Conservation (phyloP, 2,113 vertebrate genomes). For the Gymnobelideus leadbeateri region DNA sequence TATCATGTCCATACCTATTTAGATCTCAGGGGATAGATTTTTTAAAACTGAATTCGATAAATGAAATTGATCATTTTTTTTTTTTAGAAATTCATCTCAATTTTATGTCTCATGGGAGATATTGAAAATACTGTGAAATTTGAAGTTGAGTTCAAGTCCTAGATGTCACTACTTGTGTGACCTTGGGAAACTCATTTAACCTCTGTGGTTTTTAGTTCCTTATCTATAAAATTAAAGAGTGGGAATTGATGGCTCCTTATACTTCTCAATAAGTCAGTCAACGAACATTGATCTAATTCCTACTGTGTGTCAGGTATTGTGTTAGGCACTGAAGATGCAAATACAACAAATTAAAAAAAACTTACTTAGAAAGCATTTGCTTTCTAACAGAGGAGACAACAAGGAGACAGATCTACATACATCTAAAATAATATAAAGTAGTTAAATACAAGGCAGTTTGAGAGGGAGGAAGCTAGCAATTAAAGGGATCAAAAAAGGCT, state of each 20-base stretch:
- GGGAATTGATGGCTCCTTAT: not conserved
- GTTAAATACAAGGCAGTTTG: not conserved
- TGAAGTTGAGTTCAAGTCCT: not conserved
- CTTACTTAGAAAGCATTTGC: not conserved
- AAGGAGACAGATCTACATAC: not conserved
- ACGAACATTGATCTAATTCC: not conserved
- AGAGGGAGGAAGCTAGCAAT: not conserved
- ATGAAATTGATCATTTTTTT: not conserved
- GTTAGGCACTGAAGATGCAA: not conserved
- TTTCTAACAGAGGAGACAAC: not conserved
- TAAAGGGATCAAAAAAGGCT: not conserved
- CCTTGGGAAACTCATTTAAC: not conserved
- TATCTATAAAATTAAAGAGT: not conserved
- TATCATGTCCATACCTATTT: not conserved
- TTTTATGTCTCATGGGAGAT: not conserved
- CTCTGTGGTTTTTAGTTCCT: not conserved
- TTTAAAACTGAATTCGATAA: not conserved
- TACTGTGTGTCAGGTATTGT: not conserved
- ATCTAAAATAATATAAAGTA: not conserved
- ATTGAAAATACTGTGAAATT: not conserved
- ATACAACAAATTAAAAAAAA: not conserved
- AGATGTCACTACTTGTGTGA: not conserved
- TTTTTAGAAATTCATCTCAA: not conserved
- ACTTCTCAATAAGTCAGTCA: not conserved
- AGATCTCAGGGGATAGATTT: not conserved